Percentiles rank a stretch among this genome's conserved stretches.
Conservation (phyloP, 2,797 vertebrate species). For the Lithobates sylvaticus region DNA sequence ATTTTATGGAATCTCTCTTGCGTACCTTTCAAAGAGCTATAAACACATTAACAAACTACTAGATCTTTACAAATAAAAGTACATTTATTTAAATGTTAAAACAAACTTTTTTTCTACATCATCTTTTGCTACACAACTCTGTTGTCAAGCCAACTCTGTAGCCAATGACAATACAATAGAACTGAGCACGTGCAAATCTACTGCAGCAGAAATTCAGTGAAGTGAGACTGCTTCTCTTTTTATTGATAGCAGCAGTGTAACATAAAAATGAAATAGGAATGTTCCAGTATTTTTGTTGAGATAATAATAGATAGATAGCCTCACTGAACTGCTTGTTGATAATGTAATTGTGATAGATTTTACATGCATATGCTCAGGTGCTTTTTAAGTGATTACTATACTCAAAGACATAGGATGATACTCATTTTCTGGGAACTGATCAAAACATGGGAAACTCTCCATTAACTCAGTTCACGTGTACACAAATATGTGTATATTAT, state of each 20-base stretch:
- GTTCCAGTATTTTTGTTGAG: not conserved
- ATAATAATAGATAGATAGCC: not conserved
- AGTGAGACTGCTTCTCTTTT: slow-evolving; percentile 15
- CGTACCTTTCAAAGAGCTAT: too few species aligned
- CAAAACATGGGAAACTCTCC: too few species aligned
- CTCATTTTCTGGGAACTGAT: too few species aligned
- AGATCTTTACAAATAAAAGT: not conserved
- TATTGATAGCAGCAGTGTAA: slow-evolving; percentile 19
- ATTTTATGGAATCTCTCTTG: too few species aligned
- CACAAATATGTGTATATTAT: not conserved
- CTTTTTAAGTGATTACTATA: too few species aligned
- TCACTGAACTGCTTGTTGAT: not conserved
- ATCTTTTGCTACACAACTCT: not conserved
- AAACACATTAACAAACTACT: too few species aligned
- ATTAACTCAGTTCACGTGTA: too few species aligned
- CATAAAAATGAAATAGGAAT: not conserved
- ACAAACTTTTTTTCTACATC: not conserved
- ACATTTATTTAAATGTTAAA: not conserved
- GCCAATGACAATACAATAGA: slow-evolving; percentile 16
- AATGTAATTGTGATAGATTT: not conserved
- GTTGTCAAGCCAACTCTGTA: too few species aligned
- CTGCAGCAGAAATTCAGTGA: slow-evolving; percentile 12
- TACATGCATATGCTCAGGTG: not conserved
- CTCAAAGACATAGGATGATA: too few species aligned
- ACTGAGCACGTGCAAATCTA: not conserved